Conservation (phyloP, 2,113 vertebrate genomes). For the Mustela lutreola region DNA sequence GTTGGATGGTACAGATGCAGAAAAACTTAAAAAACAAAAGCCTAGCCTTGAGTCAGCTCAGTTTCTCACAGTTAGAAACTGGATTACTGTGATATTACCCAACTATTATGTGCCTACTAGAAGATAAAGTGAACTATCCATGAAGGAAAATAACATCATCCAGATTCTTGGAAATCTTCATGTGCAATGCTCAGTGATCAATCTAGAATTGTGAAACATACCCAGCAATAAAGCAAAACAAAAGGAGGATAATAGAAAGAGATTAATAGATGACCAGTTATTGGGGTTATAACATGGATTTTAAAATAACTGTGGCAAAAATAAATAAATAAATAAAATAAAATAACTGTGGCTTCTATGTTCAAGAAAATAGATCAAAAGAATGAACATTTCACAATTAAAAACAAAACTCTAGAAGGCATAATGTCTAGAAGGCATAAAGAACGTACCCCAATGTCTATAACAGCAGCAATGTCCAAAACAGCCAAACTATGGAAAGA, state of each 20-base stretch:
- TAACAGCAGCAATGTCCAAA: not conserved
- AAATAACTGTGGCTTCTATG: not conserved
- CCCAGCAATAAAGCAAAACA: not conserved
- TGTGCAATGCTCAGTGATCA: not conserved
- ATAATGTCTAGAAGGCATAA: too few relatives aligned
- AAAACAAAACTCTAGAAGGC: not conserved
- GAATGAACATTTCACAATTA: not conserved
- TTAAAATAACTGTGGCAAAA: not conserved
- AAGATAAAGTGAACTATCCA: not conserved
- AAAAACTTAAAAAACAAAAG: not conserved
- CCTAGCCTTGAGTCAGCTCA: not conserved
- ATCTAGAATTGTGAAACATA: not conserved
- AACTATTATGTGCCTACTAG: not conserved
- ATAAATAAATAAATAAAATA: too few relatives aligned
- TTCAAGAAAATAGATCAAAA: not conserved
- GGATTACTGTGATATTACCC: not conserved
- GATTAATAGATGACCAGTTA: not conserved
- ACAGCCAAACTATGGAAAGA: not conserved
- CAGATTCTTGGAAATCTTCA: not conserved
- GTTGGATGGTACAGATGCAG: not conserved
- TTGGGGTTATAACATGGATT: not conserved
- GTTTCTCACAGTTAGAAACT: not conserved
- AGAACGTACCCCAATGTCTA: not conserved
- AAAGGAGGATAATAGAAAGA: not conserved
- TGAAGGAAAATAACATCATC: not conserved